Conservation (phyloP, 2,113 vertebrate species). For the Poeciliopsis retropinna region DNA sequence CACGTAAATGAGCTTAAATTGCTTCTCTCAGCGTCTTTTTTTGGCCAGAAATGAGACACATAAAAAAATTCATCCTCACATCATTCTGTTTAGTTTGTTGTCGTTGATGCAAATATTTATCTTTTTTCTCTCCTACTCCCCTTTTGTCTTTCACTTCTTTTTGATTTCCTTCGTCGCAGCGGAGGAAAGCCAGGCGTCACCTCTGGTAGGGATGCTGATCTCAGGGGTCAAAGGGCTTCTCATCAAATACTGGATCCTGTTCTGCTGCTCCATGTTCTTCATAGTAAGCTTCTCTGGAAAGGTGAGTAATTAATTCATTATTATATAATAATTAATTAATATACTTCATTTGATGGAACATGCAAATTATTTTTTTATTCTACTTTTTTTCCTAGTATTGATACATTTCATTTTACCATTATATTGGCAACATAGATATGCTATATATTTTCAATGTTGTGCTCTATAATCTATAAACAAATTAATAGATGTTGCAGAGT, state of each 20-base stretch:
- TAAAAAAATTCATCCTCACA: neutral
- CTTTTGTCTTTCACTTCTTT: neutral
- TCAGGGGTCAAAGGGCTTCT: conserved; percentile 69
- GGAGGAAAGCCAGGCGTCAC: conserved; percentile 50
- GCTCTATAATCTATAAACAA: neutral
- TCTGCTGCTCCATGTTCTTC: conserved; percentile 82
- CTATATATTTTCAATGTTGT: neutral
- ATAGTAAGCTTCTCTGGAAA: conserved; percentile 81
- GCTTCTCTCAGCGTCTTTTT: neutral
- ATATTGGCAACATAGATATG: neutral
- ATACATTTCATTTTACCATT: too few relatives aligned
- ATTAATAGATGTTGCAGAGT: neutral
- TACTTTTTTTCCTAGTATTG: neutral
- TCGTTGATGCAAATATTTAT: too few relatives aligned
- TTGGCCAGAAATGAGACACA: neutral
- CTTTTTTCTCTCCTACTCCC: neutral
- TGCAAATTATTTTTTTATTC: neutral
- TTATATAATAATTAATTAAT: neutral
- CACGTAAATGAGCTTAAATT: conserved; percentile 42
- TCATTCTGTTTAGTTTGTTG: neutral
- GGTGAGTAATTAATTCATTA: conserved; percentile 22
- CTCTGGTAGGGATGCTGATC: conserved; percentile 72
- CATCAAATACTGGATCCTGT: conserved; percentile 82
- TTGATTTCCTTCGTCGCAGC: conserved; percentile 39
- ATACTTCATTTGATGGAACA: neutral